Evolutionary conservation across 2,888 invertebrate species (phyloP).

Genomic region (Andrena marginata): DNA sequence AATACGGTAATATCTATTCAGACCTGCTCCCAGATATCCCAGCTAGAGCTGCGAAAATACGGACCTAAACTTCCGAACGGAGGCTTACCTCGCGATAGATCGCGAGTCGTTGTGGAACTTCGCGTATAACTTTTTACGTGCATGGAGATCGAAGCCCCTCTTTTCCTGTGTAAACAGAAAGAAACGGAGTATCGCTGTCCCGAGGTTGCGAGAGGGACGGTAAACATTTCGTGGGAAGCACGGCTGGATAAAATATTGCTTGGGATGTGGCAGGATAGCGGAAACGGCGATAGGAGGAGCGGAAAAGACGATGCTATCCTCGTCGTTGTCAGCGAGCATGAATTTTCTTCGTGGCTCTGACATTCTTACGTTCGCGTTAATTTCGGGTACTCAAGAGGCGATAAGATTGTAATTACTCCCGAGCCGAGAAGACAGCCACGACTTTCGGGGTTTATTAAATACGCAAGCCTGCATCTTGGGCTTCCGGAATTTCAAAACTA

Average conservation of each 20-base stretch:
- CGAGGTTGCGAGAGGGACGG: neutral
- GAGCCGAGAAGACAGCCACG: too few species aligned
- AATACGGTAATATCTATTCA: too few species aligned
- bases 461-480: too few species aligned
- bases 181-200: neutral
- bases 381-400: too few species aligned
- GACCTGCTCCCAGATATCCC: neutral
- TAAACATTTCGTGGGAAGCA: conserved; percentile 11
- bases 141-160: neutral
- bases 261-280: neutral
- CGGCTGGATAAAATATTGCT: neutral
- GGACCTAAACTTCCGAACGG: neutral
- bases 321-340: neutral
- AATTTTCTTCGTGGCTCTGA: neutral
- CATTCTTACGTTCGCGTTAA: too few species aligned
- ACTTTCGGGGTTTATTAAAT: too few species aligned
- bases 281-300: conserved; percentile 15
- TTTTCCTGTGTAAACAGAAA: conserved; percentile 11
- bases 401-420: too few species aligned
- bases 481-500: too few species aligned
- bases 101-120: conserved; percentile 1
- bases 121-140: conserved; percentile 9
- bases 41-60: neutral
- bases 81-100: neutral
- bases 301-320: conserved; percentile 5